Evolutionary conservation across 1,140 invertebrate species (phyloP).

Genomic region (Euura saliciscinereae): DNA sequence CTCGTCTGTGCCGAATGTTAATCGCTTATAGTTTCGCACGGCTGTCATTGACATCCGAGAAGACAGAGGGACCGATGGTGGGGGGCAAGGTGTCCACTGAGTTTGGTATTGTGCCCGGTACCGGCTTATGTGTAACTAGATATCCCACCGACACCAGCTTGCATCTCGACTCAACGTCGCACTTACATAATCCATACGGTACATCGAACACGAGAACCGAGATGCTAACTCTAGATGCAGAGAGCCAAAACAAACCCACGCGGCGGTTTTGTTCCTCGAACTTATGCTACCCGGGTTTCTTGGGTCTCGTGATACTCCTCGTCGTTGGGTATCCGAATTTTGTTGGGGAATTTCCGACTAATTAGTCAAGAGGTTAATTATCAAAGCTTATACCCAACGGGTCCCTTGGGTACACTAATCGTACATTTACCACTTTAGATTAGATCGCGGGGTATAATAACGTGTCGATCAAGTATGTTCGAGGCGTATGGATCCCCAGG

Average conservation of each 20-base stretch:
- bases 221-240: not conserved
- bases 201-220: not conserved
- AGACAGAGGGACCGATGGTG: not conserved
- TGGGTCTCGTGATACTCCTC: not conserved
- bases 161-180: not conserved
- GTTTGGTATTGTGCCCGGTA: constrained; percentile 1
- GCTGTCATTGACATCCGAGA: too few relatives aligned
- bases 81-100: not conserved
- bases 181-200: constrained; percentile 8
- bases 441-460: not conserved
- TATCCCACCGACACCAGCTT: constrained; percentile 6
- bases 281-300: not conserved
- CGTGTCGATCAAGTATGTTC: too few relatives aligned
- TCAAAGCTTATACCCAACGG: not conserved
- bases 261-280: too few relatives aligned
- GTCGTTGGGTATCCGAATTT: not conserved
- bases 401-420: not conserved
- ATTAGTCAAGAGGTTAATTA: constrained; percentile 6
- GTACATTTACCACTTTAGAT: not conserved
- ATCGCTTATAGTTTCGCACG: too few relatives aligned
- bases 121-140: not conserved
- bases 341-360: not conserved
- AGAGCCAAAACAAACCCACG: not conserved
- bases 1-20: too few relatives aligned
- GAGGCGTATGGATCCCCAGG: too few relatives aligned